phyloP scores from a whole-genome alignment of 2,113 vertebrate species.

The Eolophus roseicapilla region DNA sequence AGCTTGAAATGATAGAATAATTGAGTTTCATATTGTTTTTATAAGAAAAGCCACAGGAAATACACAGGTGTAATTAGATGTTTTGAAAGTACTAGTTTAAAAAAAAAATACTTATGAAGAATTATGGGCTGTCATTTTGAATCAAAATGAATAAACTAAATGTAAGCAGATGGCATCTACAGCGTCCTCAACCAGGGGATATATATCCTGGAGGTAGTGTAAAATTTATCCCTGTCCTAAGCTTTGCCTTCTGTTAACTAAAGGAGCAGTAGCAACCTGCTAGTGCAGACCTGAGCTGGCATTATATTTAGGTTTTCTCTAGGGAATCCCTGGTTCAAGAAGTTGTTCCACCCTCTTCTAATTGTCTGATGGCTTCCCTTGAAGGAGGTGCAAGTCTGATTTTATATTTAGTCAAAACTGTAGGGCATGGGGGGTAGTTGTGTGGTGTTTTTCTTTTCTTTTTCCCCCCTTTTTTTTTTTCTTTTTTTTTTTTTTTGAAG shows the following conservation, averaged over 20 bases:
- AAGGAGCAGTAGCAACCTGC: background rate
- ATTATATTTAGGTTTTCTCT: background rate
- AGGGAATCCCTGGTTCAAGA: background rate
- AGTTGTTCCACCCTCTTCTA: background rate
- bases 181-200: background rate
- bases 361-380: background rate
- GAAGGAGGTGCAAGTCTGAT: background rate
- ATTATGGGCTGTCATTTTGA: background rate
- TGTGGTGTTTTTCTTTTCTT: background rate
- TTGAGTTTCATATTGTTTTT: background rate
- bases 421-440: background rate
- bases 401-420: background rate
- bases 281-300: background rate
- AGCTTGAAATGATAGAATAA: background rate
- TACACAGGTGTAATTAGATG: background rate
- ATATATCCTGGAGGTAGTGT: background rate
- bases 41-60: background rate
- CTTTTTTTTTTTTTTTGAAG: background rate
- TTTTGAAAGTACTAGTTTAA: background rate
- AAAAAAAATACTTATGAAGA: background rate
- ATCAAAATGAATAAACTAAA: background rate
- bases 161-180: background rate
- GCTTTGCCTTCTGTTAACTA: constrained; percentile 5
- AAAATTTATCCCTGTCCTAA: background rate
- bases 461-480: no score